Base-by-base conservation (phyloP, 2,797 vertebrate species). In the Xenopus petersii region DNA sequence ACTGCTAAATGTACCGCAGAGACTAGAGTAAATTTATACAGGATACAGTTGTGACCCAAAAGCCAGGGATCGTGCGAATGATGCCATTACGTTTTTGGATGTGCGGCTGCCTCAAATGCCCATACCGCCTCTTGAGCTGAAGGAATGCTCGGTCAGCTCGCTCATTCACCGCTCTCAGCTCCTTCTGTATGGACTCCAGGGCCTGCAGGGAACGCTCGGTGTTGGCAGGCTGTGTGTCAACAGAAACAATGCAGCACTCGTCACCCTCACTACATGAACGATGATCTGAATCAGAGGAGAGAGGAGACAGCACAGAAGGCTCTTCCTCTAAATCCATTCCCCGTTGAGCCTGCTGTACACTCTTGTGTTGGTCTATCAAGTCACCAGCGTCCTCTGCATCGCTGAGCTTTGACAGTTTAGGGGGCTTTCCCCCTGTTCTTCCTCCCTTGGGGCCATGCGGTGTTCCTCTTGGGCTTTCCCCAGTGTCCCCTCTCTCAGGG, bases 41-140 rank as follows among this genome's bases (percentile, higher is more conserved):
- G 93, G 94, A 95, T 95, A 95, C 94, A 83, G 95, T 95, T 0
- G 94, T 96, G 83, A 96, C 93, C 95, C 95, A 97, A 87, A 97
- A 97, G 30, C 94, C 95, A 0, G 94, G 94, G 80, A 97, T 95
- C 2, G 89, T 90, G 80, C 94, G 94, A 4, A 95, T 93, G 76
- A 96, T 94, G 70, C 91, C 84, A 81, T 93, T 93, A 79, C 95
- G 92, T 80, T 93, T 93, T 80, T 96, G 93, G 67, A 95, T 87
- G 84, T 95, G 95, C 33, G 95, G 95, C 24, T 91, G 91, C 63
- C 93, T 83, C 85, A 94, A 92, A 64, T 93, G 92, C 67, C 89
- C 90, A 12, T 96, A 91, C 82, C 93, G 94, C 73, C 92, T 84
- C 77, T 95, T 94, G 66, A 97, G 87, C 47, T 91, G 91, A 33